Evolutionary conservation across 2,113 vertebrate species (phyloP).

Genomic region (Podilymbus podiceps): DNA sequence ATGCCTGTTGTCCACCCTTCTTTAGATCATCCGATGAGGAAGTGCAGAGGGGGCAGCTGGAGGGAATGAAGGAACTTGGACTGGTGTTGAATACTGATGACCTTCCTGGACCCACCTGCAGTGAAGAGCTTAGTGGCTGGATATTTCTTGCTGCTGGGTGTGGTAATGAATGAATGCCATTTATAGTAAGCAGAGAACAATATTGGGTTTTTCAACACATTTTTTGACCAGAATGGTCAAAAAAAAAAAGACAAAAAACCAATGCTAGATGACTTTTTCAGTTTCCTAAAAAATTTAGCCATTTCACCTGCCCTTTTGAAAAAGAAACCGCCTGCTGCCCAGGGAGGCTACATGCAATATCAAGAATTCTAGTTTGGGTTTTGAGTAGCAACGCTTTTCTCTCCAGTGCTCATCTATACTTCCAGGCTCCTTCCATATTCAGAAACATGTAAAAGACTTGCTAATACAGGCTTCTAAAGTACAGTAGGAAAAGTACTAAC

Average conservation of each 20-base stretch:
- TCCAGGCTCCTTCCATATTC: background rate
- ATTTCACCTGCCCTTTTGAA: background rate
- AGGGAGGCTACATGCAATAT: background rate
- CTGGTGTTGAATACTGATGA: background rate
- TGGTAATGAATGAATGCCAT: background rate
- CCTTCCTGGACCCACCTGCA: background rate
- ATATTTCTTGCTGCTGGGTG: background rate
- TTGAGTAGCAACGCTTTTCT: background rate
- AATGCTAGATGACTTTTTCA: background rate
- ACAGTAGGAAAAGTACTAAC: background rate
- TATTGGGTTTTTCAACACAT: accelerated
- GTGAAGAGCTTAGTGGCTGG: background rate
- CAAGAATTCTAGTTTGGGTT: background rate
- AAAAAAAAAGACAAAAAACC: no score
- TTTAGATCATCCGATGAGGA: background rate
- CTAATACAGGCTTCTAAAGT: background rate
- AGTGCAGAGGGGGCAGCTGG: background rate
- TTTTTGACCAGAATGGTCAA: background rate
- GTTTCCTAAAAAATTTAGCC: background rate
- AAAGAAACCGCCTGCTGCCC: background rate
- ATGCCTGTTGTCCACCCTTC: background rate
- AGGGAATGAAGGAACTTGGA: background rate
- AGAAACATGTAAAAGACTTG: background rate
- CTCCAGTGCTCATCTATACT: background rate
- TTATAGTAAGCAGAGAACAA: background rate